Evolutionary conservation across 2,888 invertebrate species (phyloP), one percentile per base, ranked within the genome.

Genomic region (Heliconius hortense): DNA sequence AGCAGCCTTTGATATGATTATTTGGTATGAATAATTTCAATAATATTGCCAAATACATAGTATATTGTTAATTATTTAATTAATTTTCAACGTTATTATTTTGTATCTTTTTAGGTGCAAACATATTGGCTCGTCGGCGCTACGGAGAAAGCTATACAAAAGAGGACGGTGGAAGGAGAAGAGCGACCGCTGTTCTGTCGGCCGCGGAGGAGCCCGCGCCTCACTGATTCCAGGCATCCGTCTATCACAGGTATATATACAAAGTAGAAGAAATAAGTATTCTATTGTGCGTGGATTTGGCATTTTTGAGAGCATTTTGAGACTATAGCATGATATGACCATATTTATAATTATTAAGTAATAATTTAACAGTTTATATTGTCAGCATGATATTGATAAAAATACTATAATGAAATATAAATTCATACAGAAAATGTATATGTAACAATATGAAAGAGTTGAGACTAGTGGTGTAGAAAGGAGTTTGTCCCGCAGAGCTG

Each of bases 131-230:
- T 97, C 76, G 89, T 95, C 1, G 96, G 96, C 53, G 97, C 97
- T 15, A 97, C 96, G 4, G 97, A 97, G 78, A 96, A 96, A 80
- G 97, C 98, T 59, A 96, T 98, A 76, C 97, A 97, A 84, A 96
- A 96, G 87, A 92, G 97, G 82, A 95, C 95, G 71, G 96, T 96
- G 62, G 96, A 97, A 83, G 94, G 96, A 79, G 95, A 95, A 72
- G 96, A 97, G 73, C 96, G 97, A 10, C 98, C 97, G 0, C 89
- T 98, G 67, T 98, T 98, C 89, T 97, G 97, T 84, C 95, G 97
- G 62, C 97, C 97, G 48, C 94, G 97, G 31, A 95, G 96, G 80
- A 97, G 97, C 87, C 97, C 97, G 0, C 96, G 97, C 81, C 89
- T 97, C 77, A 95, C 96, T 73, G 97, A 97, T 81, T 97, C 97